Percentiles rank a stretch among this genome's conserved stretches.
Conservation (phyloP, 2,888 invertebrate species). For the Apamea crenata region DNA sequence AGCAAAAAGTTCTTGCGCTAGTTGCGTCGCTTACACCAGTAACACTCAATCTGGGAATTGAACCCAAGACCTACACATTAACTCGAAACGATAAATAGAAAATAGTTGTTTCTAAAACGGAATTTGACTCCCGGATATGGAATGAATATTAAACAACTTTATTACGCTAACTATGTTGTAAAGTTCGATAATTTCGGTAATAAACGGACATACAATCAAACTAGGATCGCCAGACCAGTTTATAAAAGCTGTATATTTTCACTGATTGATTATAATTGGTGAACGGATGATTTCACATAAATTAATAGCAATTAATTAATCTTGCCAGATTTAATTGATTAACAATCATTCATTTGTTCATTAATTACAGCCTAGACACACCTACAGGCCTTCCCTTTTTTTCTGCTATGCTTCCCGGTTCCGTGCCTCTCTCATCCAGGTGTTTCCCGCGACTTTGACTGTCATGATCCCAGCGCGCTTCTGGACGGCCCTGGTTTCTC, state of each 20-base stretch:
- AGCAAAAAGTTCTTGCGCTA: not conserved
- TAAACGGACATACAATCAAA: conserved; percentile 17
- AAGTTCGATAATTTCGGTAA: conserved; percentile 30
- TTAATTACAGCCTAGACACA: no score
- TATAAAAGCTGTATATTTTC: conserved; percentile 32
- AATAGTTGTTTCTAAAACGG: conserved; percentile 7
- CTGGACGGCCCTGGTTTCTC: no score
- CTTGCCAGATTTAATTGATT: conserved; percentile 20
- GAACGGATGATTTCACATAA: conserved; percentile 15
- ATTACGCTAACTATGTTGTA: conserved; percentile 38
- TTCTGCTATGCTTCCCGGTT: no score
- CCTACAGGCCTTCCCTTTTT: no score
- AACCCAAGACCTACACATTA: not conserved
- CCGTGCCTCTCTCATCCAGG: no score
- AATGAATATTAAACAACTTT: conserved; percentile 30
- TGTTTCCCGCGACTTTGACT: no score
- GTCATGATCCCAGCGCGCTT: no score
- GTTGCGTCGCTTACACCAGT: no score
- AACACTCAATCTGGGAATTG: not conserved
- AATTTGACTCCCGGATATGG: conserved; percentile 32
- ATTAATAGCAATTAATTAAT: conserved; percentile 35
- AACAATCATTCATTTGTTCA: not conserved
- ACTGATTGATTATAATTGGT: conserved; percentile 53
- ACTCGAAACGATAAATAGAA: not conserved
- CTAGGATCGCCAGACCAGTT: conserved; percentile 16